Conservation (phyloP, 1,140 invertebrate genomes). For the Papilio dardanus region DNA sequence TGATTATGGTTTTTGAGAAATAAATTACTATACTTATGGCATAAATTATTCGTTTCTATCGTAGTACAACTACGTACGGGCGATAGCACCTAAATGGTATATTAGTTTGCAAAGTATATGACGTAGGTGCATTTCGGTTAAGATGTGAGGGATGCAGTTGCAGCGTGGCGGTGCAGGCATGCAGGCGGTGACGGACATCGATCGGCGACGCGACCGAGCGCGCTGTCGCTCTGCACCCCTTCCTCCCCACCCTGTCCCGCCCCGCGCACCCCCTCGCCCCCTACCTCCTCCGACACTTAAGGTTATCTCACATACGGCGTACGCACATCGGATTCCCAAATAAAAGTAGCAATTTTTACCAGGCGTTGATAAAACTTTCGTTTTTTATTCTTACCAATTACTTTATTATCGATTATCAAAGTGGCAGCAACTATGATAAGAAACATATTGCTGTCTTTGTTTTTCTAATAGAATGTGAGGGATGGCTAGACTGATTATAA, state of each 20-base stretch:
- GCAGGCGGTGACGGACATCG: slow-evolving; percentile 66
- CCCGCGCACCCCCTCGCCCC: slow-evolving; percentile 43
- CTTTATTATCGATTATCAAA: no score
- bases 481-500: no score
- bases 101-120: slow-evolving; percentile 16
- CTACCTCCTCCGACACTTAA: slow-evolving; percentile 51
- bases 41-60: not conserved
- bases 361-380: not conserved
- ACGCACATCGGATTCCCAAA: slow-evolving; percentile 37
- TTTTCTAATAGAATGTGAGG: no score
- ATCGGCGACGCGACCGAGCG: slow-evolving; percentile 52
- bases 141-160: slow-evolving; percentile 69
- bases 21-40: not conserved
- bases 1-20: not conserved
- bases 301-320: slow-evolving; percentile 57
- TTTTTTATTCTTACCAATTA: not conserved
- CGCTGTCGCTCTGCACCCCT: slow-evolving; percentile 36
- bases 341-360: not conserved
- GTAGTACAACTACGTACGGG: not conserved
- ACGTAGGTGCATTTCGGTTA: slow-evolving; percentile 40
- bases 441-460: no score
- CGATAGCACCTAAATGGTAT: not conserved
- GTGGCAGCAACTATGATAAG: no score
- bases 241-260: not conserved
- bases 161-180: slow-evolving; percentile 61